phyloP scores from a whole-genome alignment of 2,113 vertebrate species.

The Mustela nigripes region DNA sequence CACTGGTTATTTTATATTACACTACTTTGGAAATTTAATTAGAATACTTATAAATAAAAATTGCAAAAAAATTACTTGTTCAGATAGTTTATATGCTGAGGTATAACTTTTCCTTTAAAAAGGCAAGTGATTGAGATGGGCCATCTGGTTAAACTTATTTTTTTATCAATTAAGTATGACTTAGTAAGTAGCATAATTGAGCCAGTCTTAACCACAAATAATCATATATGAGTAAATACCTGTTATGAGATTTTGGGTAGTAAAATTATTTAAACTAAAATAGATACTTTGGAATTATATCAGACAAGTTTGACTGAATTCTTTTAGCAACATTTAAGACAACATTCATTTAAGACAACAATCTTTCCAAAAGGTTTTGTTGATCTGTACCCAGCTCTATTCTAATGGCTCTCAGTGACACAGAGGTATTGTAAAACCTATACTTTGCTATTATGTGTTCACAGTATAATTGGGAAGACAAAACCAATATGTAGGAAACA shows the following conservation, averaged over 20 bases:
- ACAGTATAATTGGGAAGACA: background rate
- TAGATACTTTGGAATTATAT: background rate
- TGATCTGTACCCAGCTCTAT: background rate
- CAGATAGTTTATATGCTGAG: background rate
- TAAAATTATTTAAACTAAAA: background rate
- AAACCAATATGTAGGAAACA: background rate
- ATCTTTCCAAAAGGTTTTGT: background rate
- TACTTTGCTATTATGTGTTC: background rate
- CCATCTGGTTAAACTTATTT: background rate
- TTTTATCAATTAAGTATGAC: background rate
- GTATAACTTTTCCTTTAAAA: constrained; percentile 48
- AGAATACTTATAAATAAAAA: constrained; percentile 35
- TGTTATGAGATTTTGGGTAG: background rate
- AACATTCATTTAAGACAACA: background rate
- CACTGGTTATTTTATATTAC: background rate
- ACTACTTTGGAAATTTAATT: constrained; percentile 40
- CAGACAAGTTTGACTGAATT: background rate
- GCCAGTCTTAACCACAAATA: background rate
- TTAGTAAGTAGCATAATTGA: background rate
- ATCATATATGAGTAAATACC: background rate
- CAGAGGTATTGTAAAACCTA: background rate
- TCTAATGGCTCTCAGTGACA: background rate
- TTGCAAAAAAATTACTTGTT: constrained; percentile 33
- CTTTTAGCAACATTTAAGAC: background rate
- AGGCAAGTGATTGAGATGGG: background rate